phyloP scores from a whole-genome alignment of 1,140 invertebrate species.

The Achroia grisella region DNA sequence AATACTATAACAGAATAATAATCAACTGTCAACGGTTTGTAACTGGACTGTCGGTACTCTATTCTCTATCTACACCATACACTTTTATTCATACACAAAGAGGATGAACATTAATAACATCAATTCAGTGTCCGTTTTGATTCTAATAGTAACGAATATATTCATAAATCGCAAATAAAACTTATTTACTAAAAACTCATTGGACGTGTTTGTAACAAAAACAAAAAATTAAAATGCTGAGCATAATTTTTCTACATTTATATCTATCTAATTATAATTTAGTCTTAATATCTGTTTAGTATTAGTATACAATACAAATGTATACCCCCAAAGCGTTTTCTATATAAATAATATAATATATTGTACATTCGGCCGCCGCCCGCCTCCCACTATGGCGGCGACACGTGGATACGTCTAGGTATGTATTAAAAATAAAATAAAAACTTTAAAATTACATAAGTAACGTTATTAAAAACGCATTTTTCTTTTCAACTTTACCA shows the following conservation, averaged over 20 bases:
- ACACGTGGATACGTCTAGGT: background rate
- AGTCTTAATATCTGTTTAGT: slow-evolving; percentile 26
- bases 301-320: slow-evolving; percentile 38
- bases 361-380: slow-evolving; percentile 12
- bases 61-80: too few relatives aligned
- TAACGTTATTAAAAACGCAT: slow-evolving; percentile 26
- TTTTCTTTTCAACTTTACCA: slow-evolving; percentile 13
- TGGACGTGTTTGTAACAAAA: slow-evolving; percentile 34
- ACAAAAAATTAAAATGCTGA: slow-evolving; percentile 32
- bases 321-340: slow-evolving; percentile 46
- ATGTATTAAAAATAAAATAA: background rate
- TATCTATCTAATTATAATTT: slow-evolving; percentile 49
- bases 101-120: too few relatives aligned
- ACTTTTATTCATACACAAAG: too few relatives aligned
- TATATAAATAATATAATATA: slow-evolving; percentile 37
- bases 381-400: background rate
- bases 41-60: too few relatives aligned
- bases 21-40: too few relatives aligned
- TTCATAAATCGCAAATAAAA: slow-evolving; percentile 6
- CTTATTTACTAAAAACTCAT: slow-evolving; percentile 6
- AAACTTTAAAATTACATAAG: slow-evolving; percentile 12
- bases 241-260: slow-evolving; percentile 50
- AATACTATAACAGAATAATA: too few relatives aligned
- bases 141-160: slow-evolving; percentile 1
- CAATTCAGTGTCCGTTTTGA: background rate